Evolutionary conservation across 2,113 vertebrate species (phyloP).

Genomic region (Equus quagga): DNA sequence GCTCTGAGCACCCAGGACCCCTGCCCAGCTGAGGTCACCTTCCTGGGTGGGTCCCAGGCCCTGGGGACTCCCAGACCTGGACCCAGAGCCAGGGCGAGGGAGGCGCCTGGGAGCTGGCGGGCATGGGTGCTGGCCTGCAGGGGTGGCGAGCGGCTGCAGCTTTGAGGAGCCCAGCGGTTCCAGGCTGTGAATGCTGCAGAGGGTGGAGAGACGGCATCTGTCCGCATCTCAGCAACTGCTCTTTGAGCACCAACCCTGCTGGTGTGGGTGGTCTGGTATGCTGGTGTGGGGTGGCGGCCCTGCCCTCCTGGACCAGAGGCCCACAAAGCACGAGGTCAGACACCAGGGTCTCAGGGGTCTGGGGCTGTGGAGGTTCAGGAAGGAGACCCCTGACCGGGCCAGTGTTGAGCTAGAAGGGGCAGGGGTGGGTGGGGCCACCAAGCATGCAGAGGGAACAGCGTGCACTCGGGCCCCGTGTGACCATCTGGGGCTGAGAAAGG

Average conservation of each 20-base stretch:
- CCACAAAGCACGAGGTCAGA: background rate
- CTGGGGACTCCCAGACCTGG: background rate
- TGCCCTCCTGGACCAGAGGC: background rate
- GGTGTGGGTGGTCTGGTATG: too few species aligned
- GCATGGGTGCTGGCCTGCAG: background rate
- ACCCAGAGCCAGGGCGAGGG: background rate
- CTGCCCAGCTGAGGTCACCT: too few species aligned
- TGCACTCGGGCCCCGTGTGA: accelerated
- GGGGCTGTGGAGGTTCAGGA: background rate
- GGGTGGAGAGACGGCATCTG: accelerated
- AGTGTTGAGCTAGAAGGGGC: accelerated
- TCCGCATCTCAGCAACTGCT: accelerated
- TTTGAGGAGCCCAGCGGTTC: accelerated
- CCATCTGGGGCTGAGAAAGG: accelerated
- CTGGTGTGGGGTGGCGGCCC: too few species aligned
- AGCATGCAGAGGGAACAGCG: background rate
- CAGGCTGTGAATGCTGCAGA: accelerated
- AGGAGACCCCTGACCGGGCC: background rate
- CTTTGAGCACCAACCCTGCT: background rate
- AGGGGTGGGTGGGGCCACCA: background rate
- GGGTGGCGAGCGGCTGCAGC: background rate
- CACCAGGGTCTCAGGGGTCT: accelerated
- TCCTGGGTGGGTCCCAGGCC: background rate
- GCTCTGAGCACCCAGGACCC: background rate
- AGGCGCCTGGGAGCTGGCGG: accelerated